phyloP scores from a whole-genome alignment of 2,888 invertebrate species.

The Troides oblongomaculatus region DNA sequence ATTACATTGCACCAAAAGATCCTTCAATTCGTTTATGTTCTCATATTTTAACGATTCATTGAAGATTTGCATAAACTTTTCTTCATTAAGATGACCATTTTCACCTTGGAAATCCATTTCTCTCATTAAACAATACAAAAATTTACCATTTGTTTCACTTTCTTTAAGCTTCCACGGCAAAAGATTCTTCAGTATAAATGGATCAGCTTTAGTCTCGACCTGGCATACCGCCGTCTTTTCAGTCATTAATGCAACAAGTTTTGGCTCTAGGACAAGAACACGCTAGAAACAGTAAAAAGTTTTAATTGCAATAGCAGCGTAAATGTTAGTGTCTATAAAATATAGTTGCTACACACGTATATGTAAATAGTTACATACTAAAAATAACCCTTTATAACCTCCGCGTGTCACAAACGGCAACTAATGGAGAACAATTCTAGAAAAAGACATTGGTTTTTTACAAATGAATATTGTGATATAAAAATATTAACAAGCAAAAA shows the following conservation, averaged over 20 bases:
- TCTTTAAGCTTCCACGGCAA: constrained; percentile 16
- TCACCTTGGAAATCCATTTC: constrained; percentile 3
- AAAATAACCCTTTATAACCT: too few relatives aligned
- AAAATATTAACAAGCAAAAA: too few relatives aligned
- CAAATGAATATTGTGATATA: too few relatives aligned
- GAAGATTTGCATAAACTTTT: neutral
- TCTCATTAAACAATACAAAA: constrained; percentile 7
- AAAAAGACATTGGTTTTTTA: too few relatives aligned
- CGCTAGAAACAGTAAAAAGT: neutral
- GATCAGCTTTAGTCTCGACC: neutral
- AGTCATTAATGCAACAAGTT: neutral
- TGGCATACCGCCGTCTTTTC: neutral
- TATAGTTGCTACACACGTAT: too few relatives aligned
- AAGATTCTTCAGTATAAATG: neutral
- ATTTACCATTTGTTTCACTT: constrained; percentile 19
- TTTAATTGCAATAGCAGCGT: neutral
- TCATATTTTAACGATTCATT: neutral
- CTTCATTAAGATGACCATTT: neutral
- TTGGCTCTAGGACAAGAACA: neutral
- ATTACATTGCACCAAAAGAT: neutral
- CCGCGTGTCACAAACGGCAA: too few relatives aligned
- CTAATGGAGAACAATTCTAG: too few relatives aligned
- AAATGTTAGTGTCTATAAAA: too few relatives aligned
- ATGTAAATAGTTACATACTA: too few relatives aligned
- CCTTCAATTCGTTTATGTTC: neutral